Evolutionary conservation across 2,797 vertebrate genomes (phyloP).

Genomic region (Taeniopygia guttata): DNA sequence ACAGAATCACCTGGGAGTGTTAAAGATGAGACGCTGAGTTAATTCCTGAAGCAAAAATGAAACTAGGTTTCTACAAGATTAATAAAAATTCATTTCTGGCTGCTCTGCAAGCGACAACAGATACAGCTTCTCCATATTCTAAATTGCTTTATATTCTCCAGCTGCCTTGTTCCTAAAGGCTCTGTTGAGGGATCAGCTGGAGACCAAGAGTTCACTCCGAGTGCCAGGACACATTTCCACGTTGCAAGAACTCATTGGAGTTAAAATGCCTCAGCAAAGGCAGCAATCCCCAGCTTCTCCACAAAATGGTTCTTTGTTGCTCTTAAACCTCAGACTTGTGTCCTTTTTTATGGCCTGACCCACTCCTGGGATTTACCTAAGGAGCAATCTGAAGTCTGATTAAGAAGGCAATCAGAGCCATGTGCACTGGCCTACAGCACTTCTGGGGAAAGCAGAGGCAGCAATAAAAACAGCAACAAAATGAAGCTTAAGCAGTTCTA

Average conservation of each 20-base stretch:
- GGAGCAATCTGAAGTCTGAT: constrained; percentile 38
- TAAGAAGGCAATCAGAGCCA: constrained; percentile 53
- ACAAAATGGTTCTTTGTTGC: constrained; percentile 38
- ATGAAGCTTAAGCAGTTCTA: constrained; percentile 43
- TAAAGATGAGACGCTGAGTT: constrained; percentile 22
- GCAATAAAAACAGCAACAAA: constrained; percentile 57
- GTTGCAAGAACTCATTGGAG: not conserved
- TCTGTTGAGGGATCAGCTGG: constrained; percentile 35
- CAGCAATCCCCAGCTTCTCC: constrained; percentile 13
- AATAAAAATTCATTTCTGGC: constrained; percentile 26
- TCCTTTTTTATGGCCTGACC: constrained; percentile 39
- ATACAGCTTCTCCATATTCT: constrained; percentile 14
- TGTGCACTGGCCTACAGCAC: constrained; percentile 18
- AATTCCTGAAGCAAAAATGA: constrained; percentile 42
- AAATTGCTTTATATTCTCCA: constrained; percentile 25
- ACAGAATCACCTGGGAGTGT: constrained; percentile 18
- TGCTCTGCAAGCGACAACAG: constrained; percentile 18
- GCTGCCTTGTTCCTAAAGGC: constrained; percentile 11
- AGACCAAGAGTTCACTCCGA: constrained; percentile 10
- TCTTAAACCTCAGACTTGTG: constrained; percentile 24
- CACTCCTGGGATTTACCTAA: constrained; percentile 38
- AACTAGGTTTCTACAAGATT: constrained; percentile 26
- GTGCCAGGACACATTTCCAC: not conserved
- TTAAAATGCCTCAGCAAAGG: constrained; percentile 38
- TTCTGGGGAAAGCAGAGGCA: constrained; percentile 43